Conservation (phyloP, 2,888 invertebrate genomes). For the Lacanobia wlatinum region DNA sequence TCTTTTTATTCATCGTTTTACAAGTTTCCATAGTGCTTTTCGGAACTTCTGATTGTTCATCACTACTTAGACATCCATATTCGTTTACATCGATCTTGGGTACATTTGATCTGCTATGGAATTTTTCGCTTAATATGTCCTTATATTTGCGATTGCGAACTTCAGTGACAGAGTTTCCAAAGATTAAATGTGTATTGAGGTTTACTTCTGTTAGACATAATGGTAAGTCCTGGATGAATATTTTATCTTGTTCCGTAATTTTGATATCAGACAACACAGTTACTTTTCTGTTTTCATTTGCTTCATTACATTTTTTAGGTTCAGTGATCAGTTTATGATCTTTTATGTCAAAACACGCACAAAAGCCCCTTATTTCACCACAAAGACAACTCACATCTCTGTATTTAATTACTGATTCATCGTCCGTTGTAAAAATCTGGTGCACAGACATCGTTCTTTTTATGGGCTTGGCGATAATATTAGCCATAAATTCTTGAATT, state of each 20-base stretch:
- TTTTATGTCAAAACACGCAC: slow-evolving; percentile 18
- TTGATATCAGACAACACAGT: slow-evolving; percentile 18
- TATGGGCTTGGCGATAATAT: slow-evolving; percentile 20
- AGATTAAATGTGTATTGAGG: slow-evolving; percentile 8
- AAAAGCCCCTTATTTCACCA: slow-evolving; percentile 17
- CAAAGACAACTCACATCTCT: slow-evolving; percentile 26
- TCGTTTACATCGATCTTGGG: slow-evolving; percentile 19
- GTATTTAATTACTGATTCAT: slow-evolving; percentile 24
- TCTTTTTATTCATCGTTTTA: slow-evolving; percentile 22
- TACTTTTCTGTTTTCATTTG: slow-evolving; percentile 20
- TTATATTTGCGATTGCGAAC: slow-evolving; percentile 12
- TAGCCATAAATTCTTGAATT: slow-evolving; percentile 20
- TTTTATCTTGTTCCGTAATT: slow-evolving; percentile 21
- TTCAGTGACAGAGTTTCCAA: slow-evolving; percentile 18
- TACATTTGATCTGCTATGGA: slow-evolving; percentile 11
- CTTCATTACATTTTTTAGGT: slow-evolving; percentile 10
- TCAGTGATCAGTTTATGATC: slow-evolving; percentile 12
- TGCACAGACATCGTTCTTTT: slow-evolving; percentile 21
- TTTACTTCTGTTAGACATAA: slow-evolving; percentile 13
- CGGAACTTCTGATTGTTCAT: slow-evolving; percentile 23
- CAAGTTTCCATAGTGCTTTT: slow-evolving; percentile 17
- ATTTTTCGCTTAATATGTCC: slow-evolving; percentile 2
- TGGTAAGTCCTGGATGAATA: slow-evolving; percentile 12
- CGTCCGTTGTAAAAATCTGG: slow-evolving; percentile 4
- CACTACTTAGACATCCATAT: slow-evolving; percentile 22